Base-by-base conservation (phyloP, 2,113 vertebrate species). In the Rana temporaria region DNA sequence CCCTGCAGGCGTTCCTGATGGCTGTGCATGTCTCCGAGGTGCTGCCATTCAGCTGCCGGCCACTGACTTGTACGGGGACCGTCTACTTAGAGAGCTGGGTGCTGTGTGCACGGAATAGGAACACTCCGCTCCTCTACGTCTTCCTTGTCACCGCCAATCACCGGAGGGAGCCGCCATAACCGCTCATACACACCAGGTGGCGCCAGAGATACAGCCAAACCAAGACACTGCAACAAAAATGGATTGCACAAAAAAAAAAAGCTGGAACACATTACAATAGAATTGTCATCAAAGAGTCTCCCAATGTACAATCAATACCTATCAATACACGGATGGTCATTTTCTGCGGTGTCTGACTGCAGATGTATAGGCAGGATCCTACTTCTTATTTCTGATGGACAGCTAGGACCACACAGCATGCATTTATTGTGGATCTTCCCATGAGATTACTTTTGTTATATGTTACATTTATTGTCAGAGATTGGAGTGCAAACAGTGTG, bases 31-130 rank as follows among this genome's bases (percentile, higher is more conserved):
- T 76, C 34, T 62, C 8, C 9, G 9, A 64, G 16, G 26, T 30
- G 26, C 26, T 30, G 26, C 26, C 26, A 30, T 38, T 38, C 34
- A 38, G 34, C 34, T 34, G 32, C n/a, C n/a, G n/a, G n/a, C n/a
- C n/a, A n/a, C n/a, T 30, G 26, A 30, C 26, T 30, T 30, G 26
- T 30, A 30, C 26, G 26, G 26, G 26, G 26, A 30, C 26, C 26
- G 26, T 30, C 26, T 30, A 30, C 1, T 30, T 30, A 30, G 26
- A 30, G 26, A 2, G 57, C 73, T 64, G 57, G 59, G 63, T 63
- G 34, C 38, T 42, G 55, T 48, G 73, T 76, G 73, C 73, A 63
- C 63, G 32, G 73, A 76, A 64, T 76, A 62, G 73, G 59, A 76
- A 52, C 59, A 63, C 63, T 52, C 59, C 22, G 73, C 63, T 62